phyloP scores from a whole-genome alignment of 1,140 invertebrate genomes.

The Zaprionus gabonicus region DNA sequence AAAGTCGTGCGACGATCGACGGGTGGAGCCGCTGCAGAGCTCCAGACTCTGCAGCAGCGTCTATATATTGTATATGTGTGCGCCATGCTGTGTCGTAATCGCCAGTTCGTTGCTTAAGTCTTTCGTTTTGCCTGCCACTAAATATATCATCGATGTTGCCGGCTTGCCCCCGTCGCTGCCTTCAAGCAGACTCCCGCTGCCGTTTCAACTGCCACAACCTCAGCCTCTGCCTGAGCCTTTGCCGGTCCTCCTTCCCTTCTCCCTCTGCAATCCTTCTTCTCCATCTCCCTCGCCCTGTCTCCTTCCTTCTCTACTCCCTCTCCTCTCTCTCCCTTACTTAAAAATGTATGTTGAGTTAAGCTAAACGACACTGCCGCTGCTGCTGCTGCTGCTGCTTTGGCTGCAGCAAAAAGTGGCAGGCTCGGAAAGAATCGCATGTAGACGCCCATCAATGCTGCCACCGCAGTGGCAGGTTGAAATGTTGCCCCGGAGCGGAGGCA shows the following conservation, averaged over 20 bases:
- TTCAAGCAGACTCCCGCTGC: too few species aligned
- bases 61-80: constrained; percentile 25
- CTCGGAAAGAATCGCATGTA: constrained; percentile 79
- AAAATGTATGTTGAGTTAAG: constrained; percentile 80
- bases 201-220: too few species aligned
- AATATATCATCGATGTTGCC: constrained; percentile 80
- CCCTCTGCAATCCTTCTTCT: too few species aligned
- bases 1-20: constrained; percentile 67
- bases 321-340: constrained; percentile 30
- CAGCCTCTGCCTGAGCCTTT: too few species aligned
- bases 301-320: background rate
- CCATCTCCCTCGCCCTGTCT: background rate
- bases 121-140: constrained; percentile 81
- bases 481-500: constrained; percentile 63
- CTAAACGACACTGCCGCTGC: constrained; percentile 71
- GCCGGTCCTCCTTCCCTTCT: too few species aligned
- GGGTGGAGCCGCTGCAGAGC: constrained; percentile 25
- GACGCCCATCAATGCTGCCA: constrained; percentile 82
- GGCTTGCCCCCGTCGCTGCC: constrained; percentile 5
- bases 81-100: constrained; percentile 80
- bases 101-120: constrained; percentile 82
- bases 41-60: constrained; percentile 26
- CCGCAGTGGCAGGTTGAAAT: constrained; percentile 82
- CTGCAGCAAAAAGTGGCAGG: constrained; percentile 58
- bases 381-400: constrained; percentile 39